Conservation (phyloP, 2,888 invertebrate species). For the Rhagium mordax region DNA sequence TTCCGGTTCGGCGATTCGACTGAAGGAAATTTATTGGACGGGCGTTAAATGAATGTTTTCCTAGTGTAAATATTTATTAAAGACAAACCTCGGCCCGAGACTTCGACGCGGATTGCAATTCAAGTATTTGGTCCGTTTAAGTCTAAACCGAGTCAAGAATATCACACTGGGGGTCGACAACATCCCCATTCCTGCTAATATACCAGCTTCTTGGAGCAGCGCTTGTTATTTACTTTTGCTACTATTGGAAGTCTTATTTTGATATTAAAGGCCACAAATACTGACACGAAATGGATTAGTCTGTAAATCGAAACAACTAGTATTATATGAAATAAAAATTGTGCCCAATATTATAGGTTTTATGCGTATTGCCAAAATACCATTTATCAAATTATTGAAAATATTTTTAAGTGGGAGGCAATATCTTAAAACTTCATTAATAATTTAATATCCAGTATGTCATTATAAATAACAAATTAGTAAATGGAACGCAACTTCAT, state of each 20-base stretch:
- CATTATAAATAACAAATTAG: no score
- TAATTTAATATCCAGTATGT: no score
- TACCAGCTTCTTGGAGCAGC: not conserved
- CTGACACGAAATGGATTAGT: not conserved
- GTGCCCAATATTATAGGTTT: no score
- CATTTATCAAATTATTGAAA: no score
- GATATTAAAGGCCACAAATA: not conserved
- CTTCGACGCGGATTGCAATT: slow-evolving; percentile 12
- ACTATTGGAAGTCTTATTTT: not conserved
- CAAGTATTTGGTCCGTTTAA: slow-evolving; percentile 3
- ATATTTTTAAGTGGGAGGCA: no score
- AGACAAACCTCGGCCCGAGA: slow-evolving; percentile 12
- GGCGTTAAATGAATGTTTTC: slow-evolving; percentile 37
- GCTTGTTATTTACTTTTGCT: slow-evolving; percentile 12
- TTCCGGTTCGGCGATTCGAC: slow-evolving; percentile 10
- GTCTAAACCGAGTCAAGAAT: slow-evolving; percentile 4
- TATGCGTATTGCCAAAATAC: no score
- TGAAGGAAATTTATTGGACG: slow-evolving; percentile 35
- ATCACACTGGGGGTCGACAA: not conserved
- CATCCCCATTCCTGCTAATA: not conserved
- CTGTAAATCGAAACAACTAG: not conserved
- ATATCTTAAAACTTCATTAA: no score
- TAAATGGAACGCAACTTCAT: no score
- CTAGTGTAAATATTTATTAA: slow-evolving; percentile 35
- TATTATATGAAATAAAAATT: no score